phyloP scores from a whole-genome alignment of 2,888 invertebrate genomes.

The Agrochola litura region DNA sequence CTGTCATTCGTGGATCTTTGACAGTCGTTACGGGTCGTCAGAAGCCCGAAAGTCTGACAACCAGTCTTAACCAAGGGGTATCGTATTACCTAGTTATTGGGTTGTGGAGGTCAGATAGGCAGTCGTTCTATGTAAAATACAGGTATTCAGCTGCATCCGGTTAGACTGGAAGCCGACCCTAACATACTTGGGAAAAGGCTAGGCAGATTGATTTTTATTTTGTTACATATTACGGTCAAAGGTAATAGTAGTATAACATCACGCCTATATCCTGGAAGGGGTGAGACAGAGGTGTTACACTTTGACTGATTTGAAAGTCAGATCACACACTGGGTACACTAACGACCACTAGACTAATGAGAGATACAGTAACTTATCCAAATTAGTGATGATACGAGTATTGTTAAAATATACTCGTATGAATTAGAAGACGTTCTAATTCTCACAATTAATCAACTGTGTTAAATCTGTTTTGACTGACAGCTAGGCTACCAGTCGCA shows the following conservation, averaged over 20 bases:
- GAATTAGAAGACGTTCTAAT: too few relatives aligned
- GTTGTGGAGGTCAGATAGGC: too few relatives aligned
- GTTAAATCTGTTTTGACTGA: slow-evolving; percentile 11
- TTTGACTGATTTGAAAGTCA: background rate
- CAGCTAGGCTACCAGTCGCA: background rate
- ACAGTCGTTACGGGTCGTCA: too few relatives aligned
- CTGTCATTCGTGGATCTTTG: too few relatives aligned
- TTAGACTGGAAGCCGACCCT: too few relatives aligned
- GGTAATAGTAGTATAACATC: background rate
- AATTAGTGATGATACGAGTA: background rate
- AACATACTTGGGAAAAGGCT: too few relatives aligned
- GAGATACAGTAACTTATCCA: background rate
- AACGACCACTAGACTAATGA: too few relatives aligned
- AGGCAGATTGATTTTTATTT: background rate
- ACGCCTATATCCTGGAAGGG: background rate
- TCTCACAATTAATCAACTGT: background rate
- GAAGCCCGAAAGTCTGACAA: too few relatives aligned
- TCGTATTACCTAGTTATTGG: too few relatives aligned
- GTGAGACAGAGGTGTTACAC: background rate
- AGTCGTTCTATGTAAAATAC: too few relatives aligned
- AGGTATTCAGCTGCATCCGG: too few relatives aligned
- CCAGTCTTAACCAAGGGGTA: too few relatives aligned
- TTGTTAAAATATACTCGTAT: background rate
- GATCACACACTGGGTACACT: background rate
- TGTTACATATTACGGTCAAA: background rate